phyloP scores from a whole-genome alignment of 2,797 vertebrate species.

The Coracias cyanogaster region DNA sequence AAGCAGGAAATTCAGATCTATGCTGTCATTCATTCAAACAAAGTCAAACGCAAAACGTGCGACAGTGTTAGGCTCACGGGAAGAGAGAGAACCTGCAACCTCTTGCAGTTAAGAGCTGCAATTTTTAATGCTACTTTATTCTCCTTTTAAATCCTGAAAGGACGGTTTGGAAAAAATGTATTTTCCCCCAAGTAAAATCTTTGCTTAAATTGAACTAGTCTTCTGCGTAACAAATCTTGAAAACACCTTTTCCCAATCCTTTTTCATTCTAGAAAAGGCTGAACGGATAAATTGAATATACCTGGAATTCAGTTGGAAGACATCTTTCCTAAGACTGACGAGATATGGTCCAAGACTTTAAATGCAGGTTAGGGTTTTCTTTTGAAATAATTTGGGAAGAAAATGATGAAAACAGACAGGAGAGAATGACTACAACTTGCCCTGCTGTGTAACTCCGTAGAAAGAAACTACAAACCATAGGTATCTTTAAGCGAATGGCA shows the following conservation, averaged over 20 bases:
- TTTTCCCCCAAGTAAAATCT: not conserved
- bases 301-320: not conserved
- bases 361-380: not conserved
- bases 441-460: not conserved
- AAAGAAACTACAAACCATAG: not conserved
- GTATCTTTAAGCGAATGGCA: not conserved
- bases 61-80: not conserved
- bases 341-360: not conserved
- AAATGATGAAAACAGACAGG: not conserved
- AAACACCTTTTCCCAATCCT: not conserved
- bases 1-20: not conserved
- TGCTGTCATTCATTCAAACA: not conserved
- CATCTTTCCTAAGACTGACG: not conserved
- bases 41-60: not conserved
- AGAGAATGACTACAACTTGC: not conserved
- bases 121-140: not conserved
- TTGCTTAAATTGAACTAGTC: not conserved
- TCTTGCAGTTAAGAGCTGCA: not conserved
- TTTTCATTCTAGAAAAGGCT: not conserved
- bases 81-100: not conserved
- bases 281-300: not conserved
- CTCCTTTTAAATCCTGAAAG: not conserved
- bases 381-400: not conserved
- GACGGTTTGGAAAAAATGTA: not conserved
- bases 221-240: not conserved